These are phyloP conservation scores for Dendrocincla fuliginosa DNA, from an alignment of 2,797 vertebrate species.

Conservation along the genomic window DNA sequence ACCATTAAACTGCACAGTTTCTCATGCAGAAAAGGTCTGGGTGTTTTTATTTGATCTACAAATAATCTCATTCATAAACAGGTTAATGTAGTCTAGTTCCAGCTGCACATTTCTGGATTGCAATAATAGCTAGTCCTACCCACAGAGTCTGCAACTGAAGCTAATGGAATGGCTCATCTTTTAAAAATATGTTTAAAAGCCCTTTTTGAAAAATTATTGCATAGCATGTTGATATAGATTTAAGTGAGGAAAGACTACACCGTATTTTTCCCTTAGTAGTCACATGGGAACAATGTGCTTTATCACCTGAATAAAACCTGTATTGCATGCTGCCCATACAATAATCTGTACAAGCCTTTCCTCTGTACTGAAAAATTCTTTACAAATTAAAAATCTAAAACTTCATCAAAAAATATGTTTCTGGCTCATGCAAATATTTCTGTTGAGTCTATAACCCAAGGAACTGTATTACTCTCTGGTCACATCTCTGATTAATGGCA, in stretches of 20 bases:
- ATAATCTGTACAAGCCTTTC: background rate
- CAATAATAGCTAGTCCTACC: background rate
- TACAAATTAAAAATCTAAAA: background rate
- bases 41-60: background rate
- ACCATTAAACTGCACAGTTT: background rate
- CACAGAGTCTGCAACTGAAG: background rate
- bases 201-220: background rate
- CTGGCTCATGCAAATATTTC: background rate
- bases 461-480: background rate
- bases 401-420: background rate
- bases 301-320: conserved; percentile 10
- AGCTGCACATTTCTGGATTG: background rate
- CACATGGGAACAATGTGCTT: background rate
- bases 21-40: background rate
- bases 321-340: background rate
- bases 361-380: background rate
- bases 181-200: background rate
- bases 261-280: background rate
- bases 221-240: background rate
- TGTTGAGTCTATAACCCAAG: background rate
- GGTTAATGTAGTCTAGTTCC: background rate
- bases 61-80: background rate
- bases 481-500: background rate
- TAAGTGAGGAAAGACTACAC: background rate
- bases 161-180: background rate